These are phyloP conservation scores for Camarhynchus parvulus DNA, from an alignment of 2,113 vertebrate species.

Conservation along the genomic window DNA sequence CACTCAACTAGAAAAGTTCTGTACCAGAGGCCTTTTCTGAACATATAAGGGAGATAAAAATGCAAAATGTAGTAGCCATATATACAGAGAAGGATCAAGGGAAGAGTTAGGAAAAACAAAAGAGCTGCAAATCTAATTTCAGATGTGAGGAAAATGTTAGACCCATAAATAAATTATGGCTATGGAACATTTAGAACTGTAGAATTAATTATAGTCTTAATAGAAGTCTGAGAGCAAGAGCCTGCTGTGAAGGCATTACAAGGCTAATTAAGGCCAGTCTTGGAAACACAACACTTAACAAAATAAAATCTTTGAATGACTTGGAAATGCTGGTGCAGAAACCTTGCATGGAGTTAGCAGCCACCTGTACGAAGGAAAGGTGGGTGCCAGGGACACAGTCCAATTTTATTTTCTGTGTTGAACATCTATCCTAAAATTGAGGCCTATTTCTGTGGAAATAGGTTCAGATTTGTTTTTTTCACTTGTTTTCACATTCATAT, in stretches of 20 bases:
- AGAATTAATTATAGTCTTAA: constrained; percentile 63
- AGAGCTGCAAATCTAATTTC: constrained; percentile 45
- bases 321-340: background rate
- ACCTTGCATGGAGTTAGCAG: background rate
- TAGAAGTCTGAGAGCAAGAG: constrained; percentile 7
- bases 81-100: background rate
- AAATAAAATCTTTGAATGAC: background rate
- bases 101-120: background rate
- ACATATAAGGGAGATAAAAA: background rate
- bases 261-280: constrained; percentile 26
- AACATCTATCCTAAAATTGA: background rate
- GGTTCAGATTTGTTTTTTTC: background rate
- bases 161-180: constrained; percentile 60
- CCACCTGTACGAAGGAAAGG: background rate
- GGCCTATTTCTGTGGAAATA: background rate
- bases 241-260: constrained; percentile 27
- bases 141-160: constrained; percentile 24
- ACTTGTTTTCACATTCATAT: background rate
- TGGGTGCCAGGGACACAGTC: background rate
- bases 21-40: background rate
- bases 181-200: constrained; percentile 26
- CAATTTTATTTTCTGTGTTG: background rate
- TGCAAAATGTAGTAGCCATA: background rate
- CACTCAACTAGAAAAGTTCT: background rate
- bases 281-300: background rate